A percentile compares a stretch with the other conserved stretches of the same genome.
phyloP scores from a whole-genome alignment of 2,888 invertebrate species.

The Sussaba pulchella region DNA sequence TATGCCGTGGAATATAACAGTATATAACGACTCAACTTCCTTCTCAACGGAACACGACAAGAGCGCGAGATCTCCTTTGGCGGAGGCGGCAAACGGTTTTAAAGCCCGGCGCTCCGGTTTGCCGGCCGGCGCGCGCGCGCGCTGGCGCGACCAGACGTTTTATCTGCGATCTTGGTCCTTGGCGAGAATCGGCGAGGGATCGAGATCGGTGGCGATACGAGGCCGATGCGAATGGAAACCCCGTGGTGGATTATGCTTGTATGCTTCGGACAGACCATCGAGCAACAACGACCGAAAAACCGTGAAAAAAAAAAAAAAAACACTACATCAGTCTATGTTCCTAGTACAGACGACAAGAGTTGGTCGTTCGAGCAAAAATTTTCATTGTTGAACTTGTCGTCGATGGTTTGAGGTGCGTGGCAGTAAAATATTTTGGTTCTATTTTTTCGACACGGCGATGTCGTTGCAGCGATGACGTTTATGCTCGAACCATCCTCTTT shows the following conservation, averaged over 20 bases:
- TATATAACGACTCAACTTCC: constrained; percentile 53
- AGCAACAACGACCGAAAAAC: constrained; percentile 76
- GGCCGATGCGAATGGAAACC: constrained; percentile 71
- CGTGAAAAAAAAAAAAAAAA: constrained; percentile 14
- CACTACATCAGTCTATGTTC: constrained; percentile 31
- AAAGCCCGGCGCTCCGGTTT: constrained; percentile 61
- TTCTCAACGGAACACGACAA: constrained; percentile 55
- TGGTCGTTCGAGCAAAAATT: constrained; percentile 17
- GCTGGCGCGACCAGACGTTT: constrained; percentile 47
- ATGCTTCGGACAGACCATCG: constrained; percentile 62
- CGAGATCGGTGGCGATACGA: constrained; percentile 77
- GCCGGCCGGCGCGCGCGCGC: constrained; percentile 51
- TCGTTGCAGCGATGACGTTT: constrained; percentile 51
- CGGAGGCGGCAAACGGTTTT: constrained; percentile 70
- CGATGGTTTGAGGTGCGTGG: constrained; percentile 64
- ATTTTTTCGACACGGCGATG: constrained; percentile 70
- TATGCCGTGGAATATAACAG: constrained; percentile 49
- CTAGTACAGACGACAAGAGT: constrained; percentile 26
- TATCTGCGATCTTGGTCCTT: constrained; percentile 76
- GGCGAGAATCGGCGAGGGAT: constrained; percentile 73
- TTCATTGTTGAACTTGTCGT: constrained; percentile 76
- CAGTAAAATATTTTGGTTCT: constrained; percentile 75
- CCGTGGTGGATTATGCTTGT: constrained; percentile 79
- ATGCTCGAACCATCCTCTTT: constrained; percentile 44
- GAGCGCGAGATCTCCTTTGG: constrained; percentile 62